Percentiles rank a stretch among this genome's conserved stretches.
Conservation (phyloP, 2,797 vertebrate species). For the Dendrocincla fuliginosa region DNA sequence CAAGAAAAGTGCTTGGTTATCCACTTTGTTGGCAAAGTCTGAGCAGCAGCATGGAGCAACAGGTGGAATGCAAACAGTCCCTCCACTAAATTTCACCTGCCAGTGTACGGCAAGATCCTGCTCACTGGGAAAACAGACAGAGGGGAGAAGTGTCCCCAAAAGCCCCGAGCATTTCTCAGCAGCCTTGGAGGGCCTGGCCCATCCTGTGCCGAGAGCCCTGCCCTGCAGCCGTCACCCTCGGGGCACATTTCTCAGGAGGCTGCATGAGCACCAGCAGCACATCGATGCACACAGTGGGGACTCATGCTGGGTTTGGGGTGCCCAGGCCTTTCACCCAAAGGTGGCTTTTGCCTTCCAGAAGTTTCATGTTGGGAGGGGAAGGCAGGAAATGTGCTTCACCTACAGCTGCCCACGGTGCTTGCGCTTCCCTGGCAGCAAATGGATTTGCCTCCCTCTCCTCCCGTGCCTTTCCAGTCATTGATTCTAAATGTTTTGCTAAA, state of each 20-base stretch:
- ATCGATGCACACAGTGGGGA: accelerated
- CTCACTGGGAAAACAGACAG: not conserved
- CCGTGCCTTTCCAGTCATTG: not conserved
- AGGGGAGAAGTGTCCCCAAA: not conserved
- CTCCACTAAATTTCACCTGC: not conserved
- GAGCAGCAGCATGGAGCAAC: not conserved
- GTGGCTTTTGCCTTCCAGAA: not conserved
- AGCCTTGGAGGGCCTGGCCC: not conserved
- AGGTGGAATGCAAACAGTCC: not conserved
- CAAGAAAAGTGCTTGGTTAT: accelerated
- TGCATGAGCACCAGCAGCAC: accelerated
- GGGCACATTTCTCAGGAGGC: not conserved
- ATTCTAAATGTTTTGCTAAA: not conserved
- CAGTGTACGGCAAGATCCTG: accelerated
- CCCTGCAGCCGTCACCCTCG: accelerated
- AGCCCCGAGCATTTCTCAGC: not conserved
- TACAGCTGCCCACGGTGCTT: not conserved
- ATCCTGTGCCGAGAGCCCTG: not conserved
- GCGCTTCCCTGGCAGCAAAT: not conserved
- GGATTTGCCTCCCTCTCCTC: not conserved
- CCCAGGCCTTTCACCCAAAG: not conserved
- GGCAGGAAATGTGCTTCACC: not conserved
- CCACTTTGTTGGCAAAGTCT: not conserved
- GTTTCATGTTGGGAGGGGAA: not conserved
- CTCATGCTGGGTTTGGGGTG: not conserved